phyloP scores from a whole-genome alignment of 2,113 vertebrate species.

The Aptenodytes forsteri region DNA sequence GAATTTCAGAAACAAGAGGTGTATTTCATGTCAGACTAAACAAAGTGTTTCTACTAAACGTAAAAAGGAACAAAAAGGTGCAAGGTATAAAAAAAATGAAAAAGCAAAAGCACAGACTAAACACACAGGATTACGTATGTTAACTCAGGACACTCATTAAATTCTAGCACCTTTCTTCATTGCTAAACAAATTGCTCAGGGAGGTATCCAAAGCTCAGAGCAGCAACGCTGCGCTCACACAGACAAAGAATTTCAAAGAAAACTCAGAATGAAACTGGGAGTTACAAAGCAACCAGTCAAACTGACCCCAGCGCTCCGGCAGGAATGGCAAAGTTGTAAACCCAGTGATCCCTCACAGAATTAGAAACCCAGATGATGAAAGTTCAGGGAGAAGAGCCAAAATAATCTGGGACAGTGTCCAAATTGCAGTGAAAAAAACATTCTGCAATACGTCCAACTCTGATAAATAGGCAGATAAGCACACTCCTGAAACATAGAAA shows the following conservation, averaged over 20 bases:
- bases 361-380: slow-evolving; percentile 51
- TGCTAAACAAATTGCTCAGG: slow-evolving; percentile 52
- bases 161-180: slow-evolving; percentile 57
- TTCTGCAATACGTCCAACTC: slow-evolving; percentile 21
- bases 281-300: slow-evolving; percentile 15
- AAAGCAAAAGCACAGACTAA: slow-evolving; percentile 22
- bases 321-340: slow-evolving; percentile 43
- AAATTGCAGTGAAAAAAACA: slow-evolving; percentile 37
- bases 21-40: neutral
- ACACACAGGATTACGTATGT: neutral
- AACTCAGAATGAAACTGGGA: neutral
- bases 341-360: slow-evolving; percentile 12
- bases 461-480: slow-evolving; percentile 46
- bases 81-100: neutral
- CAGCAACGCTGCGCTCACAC: neutral
- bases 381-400: slow-evolving; percentile 17
- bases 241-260: slow-evolving; percentile 9
- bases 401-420: slow-evolving; percentile 8
- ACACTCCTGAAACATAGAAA: neutral
- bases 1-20: neutral
- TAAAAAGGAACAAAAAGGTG: neutral
- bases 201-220: slow-evolving; percentile 33
- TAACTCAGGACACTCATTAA: slow-evolving; percentile 33
- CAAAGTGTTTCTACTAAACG: neutral
- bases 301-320: neutral